Conservation (phyloP, 2,888 invertebrate species). For the Euplagia quadripunctaria region DNA sequence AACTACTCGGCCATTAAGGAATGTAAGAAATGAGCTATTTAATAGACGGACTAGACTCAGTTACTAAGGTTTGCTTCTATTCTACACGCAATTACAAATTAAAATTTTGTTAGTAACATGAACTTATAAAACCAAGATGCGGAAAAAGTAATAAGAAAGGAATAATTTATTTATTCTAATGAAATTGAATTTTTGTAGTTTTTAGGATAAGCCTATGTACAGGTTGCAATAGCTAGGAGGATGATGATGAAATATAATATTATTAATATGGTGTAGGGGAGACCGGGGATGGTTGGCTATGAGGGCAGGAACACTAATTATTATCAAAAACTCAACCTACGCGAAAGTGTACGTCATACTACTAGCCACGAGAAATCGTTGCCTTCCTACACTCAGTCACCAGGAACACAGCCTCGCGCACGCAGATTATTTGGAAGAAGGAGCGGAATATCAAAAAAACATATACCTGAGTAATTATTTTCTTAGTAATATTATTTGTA, state of each 20-base stretch:
- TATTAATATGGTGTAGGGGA: neutral
- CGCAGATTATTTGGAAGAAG: too few relatives aligned
- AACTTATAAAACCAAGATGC: neutral
- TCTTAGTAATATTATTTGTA: too few relatives aligned
- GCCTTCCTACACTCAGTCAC: too few relatives aligned
- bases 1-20: constrained; percentile 5
- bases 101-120: neutral
- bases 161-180: neutral
- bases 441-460: too few relatives aligned
- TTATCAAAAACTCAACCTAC: too few relatives aligned
- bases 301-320: too few relatives aligned
- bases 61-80: neutral
- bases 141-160: neutral
- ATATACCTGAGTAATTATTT: too few relatives aligned
- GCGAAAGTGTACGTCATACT: too few relatives aligned
- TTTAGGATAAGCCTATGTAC: neutral
- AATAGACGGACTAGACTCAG: neutral
- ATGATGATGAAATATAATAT: neutral
- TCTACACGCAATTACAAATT: neutral
- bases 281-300: too few relatives aligned
- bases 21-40: neutral
- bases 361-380: too few relatives aligned
- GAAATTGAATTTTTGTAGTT: neutral
- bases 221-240: neutral
- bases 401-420: too few relatives aligned